Evolutionary conservation across 2,888 invertebrate species (phyloP), one percentile per base, ranked within the genome.

Genomic region (Athrips mouffetella): DNA sequence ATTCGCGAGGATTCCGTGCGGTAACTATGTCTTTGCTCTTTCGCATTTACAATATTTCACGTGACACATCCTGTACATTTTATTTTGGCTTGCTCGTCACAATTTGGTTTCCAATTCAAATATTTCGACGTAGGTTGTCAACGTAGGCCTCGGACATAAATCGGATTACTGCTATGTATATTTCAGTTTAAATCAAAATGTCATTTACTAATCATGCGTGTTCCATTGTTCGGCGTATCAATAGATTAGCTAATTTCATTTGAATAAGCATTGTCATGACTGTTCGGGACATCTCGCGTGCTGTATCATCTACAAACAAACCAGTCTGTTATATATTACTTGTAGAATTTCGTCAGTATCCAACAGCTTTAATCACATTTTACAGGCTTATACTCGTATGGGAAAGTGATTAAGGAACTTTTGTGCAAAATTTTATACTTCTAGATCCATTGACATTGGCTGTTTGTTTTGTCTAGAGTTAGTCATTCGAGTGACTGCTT

Each of bases 241-340:
- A 31, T 45, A 18, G 31, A 45, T 45, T 33, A 35, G 18, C 45
- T 33, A 39, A 45, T 27, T 30, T 30, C 27, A 45, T 48, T 48
- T 48, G 31, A 41, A 48, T 33, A 42, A 40, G 33, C 48, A 35
- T 42, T 42, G 41, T 48, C 18, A 18, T 30, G 31, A 33, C 29
- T 42, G 30, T 42, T 27, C 30, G 42, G 29, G 15, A 27, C 20
- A 42, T 42, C 25, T 40, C 23, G 40, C 37, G 21, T 20, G 21
- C 37, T 37, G 16, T 35, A 15, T 18, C 10, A 25, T 40, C 25
- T 15, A 15, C 25, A 40, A 40, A 40, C 40, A 40, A 37, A 21
- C 37, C 37, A 18, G 18, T 1, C 18, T 10, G n/a, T n/a, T n/a
- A n/a, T 37, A 5, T 37, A 37, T 37, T 37, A 21, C 20, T 37